phyloP scores from a whole-genome alignment of 2,113 vertebrate genomes.

The Aptenodytes patagonicus region DNA sequence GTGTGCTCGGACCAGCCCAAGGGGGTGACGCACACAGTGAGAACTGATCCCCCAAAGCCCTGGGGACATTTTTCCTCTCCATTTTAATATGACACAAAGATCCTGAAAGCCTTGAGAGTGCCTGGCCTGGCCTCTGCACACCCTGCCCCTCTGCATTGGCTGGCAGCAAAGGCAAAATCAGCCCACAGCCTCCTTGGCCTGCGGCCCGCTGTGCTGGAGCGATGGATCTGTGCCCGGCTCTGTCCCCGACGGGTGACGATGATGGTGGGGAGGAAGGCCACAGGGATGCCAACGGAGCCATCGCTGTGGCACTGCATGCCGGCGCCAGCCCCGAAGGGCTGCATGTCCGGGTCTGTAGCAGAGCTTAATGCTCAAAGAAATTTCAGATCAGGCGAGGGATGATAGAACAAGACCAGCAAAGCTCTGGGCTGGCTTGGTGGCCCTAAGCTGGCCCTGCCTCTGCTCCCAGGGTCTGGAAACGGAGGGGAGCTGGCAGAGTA shows the following conservation, averaged over 20 bases:
- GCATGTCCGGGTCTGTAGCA: fast-evolving
- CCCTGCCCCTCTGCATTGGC: neutral
- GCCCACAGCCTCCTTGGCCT: neutral
- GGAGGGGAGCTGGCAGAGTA: neutral
- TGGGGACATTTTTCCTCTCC: neutral
- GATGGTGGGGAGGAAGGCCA: neutral
- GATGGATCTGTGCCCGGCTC: neutral
- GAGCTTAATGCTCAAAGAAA: neutral
- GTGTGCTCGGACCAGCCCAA: neutral
- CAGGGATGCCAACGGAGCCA: fast-evolving
- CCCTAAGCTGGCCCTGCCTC: neutral
- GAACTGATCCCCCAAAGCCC: neutral
- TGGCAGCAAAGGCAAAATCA: neutral
- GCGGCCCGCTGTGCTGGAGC: neutral
- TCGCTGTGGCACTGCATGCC: fast-evolving
- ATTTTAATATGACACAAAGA: neutral
- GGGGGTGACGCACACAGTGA: no score
- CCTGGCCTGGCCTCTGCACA: neutral
- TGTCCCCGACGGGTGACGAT: neutral
- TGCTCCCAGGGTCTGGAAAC: neutral
- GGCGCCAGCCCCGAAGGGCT: neutral
- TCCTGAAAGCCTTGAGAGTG: neutral
- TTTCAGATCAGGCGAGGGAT: neutral
- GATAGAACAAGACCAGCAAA: neutral
- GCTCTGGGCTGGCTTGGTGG: neutral